Conservation (phyloP, 2,797 vertebrate species). For the Rhinatrema bivittatum region DNA sequence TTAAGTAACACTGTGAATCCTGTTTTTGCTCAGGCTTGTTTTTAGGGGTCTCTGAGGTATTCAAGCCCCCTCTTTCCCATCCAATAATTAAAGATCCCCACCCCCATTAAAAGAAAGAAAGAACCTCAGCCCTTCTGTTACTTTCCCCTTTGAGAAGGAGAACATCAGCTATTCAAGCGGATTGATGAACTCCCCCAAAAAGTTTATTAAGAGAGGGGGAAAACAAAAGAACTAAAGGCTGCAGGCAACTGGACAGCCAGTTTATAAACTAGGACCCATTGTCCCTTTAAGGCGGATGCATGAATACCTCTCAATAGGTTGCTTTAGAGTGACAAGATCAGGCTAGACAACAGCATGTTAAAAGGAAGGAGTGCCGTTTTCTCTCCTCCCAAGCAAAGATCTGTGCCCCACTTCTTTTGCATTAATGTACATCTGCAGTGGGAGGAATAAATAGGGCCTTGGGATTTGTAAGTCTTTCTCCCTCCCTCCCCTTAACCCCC, state of each 20-base stretch:
- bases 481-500: slow-evolving; percentile 27
- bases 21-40: slow-evolving; percentile 32
- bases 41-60: slow-evolving; percentile 17
- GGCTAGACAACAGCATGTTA: slow-evolving; percentile 88
- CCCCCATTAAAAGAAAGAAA: slow-evolving; percentile 51
- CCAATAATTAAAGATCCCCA: slow-evolving; percentile 54
- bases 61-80: no score
- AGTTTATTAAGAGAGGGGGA: slow-evolving; percentile 88
- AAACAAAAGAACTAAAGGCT: slow-evolving; percentile 80
- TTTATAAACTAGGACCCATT: slow-evolving; percentile 88
- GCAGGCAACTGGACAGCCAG: slow-evolving; percentile 79
- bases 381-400: slow-evolving; percentile 53
- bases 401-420: slow-evolving; percentile 64
- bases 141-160: slow-evolving; percentile 76
- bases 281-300: slow-evolving; percentile 80
- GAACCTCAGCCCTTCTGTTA: slow-evolving; percentile 78
- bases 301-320: slow-evolving; percentile 93
- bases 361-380: slow-evolving; percentile 65
- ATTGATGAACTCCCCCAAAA: slow-evolving; percentile 98
- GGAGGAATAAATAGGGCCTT: slow-evolving; percentile 63
- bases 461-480: slow-evolving; percentile 51
- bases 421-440: slow-evolving; percentile 87
- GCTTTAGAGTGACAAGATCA: slow-evolving; percentile 92
- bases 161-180: slow-evolving; percentile 77
- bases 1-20: slow-evolving; percentile 18